Evolutionary conservation across 1,140 invertebrate species (phyloP).

Genomic region (Araneus ventricosus): DNA sequence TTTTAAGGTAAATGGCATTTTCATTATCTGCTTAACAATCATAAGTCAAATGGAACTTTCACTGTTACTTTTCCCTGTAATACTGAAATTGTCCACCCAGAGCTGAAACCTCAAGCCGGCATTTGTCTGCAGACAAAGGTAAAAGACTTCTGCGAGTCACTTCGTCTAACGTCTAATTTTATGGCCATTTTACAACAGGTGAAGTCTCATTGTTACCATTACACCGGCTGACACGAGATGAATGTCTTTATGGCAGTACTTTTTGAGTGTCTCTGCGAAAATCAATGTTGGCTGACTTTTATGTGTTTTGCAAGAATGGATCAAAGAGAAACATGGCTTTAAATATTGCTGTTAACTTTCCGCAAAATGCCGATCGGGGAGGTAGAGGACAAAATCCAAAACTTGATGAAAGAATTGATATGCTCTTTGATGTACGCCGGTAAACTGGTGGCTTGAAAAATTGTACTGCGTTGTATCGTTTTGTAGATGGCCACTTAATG

Average conservation of each 20-base stretch:
- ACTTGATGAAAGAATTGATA: neutral
- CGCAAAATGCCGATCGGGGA: neutral
- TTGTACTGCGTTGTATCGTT: too few species aligned
- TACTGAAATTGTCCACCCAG: too few species aligned
- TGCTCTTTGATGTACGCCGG: neutral
- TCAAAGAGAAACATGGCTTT: neutral
- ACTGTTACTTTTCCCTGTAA: too few species aligned
- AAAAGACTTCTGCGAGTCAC: neutral
- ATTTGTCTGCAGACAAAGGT: neutral
- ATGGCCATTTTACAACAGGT: conserved; percentile 1
- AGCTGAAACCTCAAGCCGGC: too few species aligned
- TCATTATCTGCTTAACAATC: neutral
- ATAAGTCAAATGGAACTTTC: too few species aligned
- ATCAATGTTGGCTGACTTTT: neutral
- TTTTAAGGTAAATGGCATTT: neutral
- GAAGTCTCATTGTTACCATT: neutral
- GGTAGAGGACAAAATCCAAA: neutral
- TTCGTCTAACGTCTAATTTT: neutral
- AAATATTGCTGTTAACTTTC: neutral
- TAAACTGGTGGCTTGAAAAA: too few species aligned
- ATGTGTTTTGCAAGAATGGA: neutral
- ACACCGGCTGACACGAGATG: neutral
- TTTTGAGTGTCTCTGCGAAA: too few species aligned
- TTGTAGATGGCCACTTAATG: too few species aligned
- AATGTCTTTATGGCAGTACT: neutral